phyloP scores from a whole-genome alignment of 2,113 vertebrate genomes.

The Scalopus aquaticus region DNA sequence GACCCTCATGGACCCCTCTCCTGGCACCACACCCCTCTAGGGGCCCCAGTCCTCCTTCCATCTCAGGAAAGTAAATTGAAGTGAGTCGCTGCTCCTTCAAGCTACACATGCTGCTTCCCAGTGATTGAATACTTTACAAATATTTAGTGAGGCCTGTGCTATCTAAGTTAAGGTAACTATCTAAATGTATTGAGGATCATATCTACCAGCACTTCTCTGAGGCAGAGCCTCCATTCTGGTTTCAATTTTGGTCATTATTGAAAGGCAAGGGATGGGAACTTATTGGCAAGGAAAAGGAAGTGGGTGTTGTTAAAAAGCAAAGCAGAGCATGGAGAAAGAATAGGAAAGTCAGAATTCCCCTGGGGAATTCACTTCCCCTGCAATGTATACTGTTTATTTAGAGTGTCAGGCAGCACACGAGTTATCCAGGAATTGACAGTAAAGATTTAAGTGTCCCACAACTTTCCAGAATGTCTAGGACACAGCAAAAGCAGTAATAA shows the following conservation, averaged over 20 bases:
- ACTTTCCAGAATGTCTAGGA: too few relatives aligned
- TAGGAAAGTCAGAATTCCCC: neutral
- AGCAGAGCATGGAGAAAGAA: neutral
- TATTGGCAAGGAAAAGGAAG: neutral
- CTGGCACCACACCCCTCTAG: neutral
- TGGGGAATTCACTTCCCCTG: neutral
- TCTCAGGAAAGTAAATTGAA: neutral
- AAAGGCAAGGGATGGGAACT: neutral
- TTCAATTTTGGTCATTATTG: neutral
- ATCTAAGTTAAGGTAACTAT: neutral
- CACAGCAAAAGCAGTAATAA: too few relatives aligned
- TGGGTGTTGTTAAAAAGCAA: neutral
- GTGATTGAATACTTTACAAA: neutral
- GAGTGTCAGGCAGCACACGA: neutral
- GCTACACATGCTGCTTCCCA: neutral
- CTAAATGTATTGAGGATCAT: neutral
- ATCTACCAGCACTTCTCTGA: neutral
- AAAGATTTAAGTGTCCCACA: neutral
- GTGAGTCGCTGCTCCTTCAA: neutral
- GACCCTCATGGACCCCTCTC: neutral
- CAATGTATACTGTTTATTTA: neutral
- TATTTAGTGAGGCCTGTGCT: neutral
- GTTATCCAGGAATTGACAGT: neutral
- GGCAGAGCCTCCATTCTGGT: neutral
- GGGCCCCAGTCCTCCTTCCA: neutral